Evolutionary conservation across 2,797 vertebrate species (phyloP), one percentile per base, ranked within the genome.

Genomic region (Myiotriccus ornatus): DNA sequence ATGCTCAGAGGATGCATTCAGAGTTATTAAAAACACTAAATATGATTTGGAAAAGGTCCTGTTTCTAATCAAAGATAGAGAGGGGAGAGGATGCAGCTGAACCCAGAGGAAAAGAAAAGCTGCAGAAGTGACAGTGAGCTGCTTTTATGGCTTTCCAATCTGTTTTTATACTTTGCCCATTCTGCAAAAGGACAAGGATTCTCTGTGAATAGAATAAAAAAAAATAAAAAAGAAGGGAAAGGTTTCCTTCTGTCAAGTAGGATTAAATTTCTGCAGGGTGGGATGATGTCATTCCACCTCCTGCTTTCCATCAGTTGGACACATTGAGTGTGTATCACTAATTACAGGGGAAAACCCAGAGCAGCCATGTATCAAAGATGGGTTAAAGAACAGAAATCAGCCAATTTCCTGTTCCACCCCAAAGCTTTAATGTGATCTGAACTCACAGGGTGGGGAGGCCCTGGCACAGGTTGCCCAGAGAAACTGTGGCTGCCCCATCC

Each of bases 271-370:
- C 83, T 24, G 77, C 52, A 74, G 85, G 80, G 74, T 2, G 5
- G 90, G 80, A 50, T 87, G 95, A 79, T 87, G 81, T 81, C 88
- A 93, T 18, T 8, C 57, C 87, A 86, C 19, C 87, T 95, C 91
- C 91, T 94, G 86, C 80, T 90, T 86, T 63, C 90, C 92, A 92
- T 86, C 92, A 81, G 8, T 37, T 22, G 74, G 53, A 92, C 80
- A 84, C 30, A 1, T 3, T 46, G 35, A 60, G 60, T 0, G 49
- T 3, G 28, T 22, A 67, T 35, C 90, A 15, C 62, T 25, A 30
- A 13, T 9, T 75, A 67, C 37, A 57, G 57, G 57, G 67, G 67
- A 59, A 87, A 82, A 43, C 24, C 92, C 50, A 49, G 84, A 62
- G 81, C 32, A 78, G 49, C 56, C 35, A 6, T 18, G 16, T 5